Base-by-base conservation (phyloP, 1,140 invertebrate genomes). In the Aphis craccivora region DNA sequence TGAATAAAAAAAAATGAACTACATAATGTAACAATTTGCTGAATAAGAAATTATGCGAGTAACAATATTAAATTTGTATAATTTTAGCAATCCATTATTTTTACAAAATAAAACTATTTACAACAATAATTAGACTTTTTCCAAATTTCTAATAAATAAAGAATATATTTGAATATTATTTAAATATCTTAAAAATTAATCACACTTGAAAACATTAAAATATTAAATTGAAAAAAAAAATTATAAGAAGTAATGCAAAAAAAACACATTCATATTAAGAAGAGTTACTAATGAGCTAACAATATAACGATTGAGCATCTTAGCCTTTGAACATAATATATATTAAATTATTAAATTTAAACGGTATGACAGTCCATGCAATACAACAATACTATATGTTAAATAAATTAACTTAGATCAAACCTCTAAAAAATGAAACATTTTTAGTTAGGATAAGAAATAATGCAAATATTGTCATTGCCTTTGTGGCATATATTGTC, bases 401-500 rank as follows among this genome's bases (percentile, higher is more conserved):
- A n/a, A 88, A 88, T 22, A 23, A 89, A 89, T 11, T 53, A 55
- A 53, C 30, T n/a, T 76, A 76, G 14, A 9, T 89, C 20, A 14
- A 55, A 53, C 23, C 20, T 53, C 22, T 11, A 55, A 55, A 37
- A 90, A 90, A 55, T 37, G 55, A 76, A 6, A 76, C 25, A 76
- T 9, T 45, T 67, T 43, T 91, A 43, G 76, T 45, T 81, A 81
- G 30, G 37, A 83, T 81, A 60, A 43, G 20, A 81, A 30, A 55
- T 23, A 25, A 91, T 81, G 43, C 76, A 81, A 51, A 83, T 92
- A 92, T 92, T 92, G 90, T 92, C 90, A 55, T 35, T 83, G 67
- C 43, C 55, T 45, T 76, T 60, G 6, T n/a, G 40, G 30, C 40
- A 45, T 92, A 83, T 81, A 83, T 81, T 83, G 67, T 92, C 45